Percentiles rank a stretch among this genome's conserved stretches.
Conservation (phyloP, 1,140 invertebrate species). For the Saccostrea cuccullata region DNA sequence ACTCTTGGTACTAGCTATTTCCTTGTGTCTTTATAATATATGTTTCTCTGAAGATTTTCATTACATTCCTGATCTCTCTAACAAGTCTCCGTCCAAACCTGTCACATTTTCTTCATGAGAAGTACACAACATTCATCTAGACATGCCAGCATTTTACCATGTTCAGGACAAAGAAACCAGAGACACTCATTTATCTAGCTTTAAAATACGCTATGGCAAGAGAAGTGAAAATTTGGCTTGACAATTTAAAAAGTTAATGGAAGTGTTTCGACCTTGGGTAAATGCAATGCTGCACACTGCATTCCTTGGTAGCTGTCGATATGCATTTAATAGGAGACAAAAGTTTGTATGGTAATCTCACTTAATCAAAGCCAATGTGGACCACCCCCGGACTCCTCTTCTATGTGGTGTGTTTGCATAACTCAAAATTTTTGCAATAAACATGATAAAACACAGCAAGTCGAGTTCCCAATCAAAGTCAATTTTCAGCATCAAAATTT, state of each 20-base stretch:
- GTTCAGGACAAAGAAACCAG: slow-evolving; percentile 11
- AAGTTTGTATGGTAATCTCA: slow-evolving; percentile 26
- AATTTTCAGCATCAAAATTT: slow-evolving; percentile 5
- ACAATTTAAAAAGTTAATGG: slow-evolving; percentile 34
- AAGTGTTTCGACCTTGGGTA: slow-evolving; percentile 29
- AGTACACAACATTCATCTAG: slow-evolving; percentile 1
- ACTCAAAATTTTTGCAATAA: slow-evolving; percentile 10
- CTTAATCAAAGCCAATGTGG: slow-evolving; percentile 26
- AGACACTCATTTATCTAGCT: slow-evolving; percentile 23
- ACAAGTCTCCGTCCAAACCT: slow-evolving; percentile 26
- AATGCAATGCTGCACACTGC: slow-evolving; percentile 24
- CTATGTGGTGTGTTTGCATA: background rate
- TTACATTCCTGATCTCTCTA: slow-evolving; percentile 21
- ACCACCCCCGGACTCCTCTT: slow-evolving; percentile 12
- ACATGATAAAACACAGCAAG: slow-evolving; percentile 27
- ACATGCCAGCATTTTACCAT: slow-evolving; percentile 20
- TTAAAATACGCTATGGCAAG: background rate
- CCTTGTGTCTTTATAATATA: slow-evolving; percentile 34
- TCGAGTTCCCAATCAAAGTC: background rate
- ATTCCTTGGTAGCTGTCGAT: slow-evolving; percentile 10
- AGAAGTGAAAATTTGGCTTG: slow-evolving; percentile 31
- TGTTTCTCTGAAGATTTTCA: slow-evolving; percentile 29
- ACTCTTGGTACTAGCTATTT: background rate
- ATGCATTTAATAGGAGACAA: slow-evolving; percentile 26
- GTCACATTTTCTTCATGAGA: background rate